These are phyloP conservation scores for Cataglyphis hispanica DNA, from an alignment of 1,140 invertebrate species.

Conservation along the genomic window DNA sequence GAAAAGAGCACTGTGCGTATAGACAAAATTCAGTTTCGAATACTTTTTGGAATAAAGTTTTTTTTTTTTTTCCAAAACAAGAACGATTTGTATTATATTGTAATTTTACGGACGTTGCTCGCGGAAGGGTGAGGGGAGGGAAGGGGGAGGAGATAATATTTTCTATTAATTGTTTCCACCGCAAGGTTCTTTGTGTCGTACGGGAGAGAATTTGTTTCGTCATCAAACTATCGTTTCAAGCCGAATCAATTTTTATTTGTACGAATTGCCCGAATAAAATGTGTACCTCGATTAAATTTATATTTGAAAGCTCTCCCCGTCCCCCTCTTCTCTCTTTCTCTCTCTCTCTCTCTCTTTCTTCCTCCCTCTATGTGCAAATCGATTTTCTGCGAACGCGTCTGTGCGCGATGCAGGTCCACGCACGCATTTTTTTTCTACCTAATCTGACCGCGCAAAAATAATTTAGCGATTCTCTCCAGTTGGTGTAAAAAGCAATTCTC, in stretches of 20 bases:
- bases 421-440: background rate
- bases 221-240: conserved; percentile 34
- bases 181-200: background rate
- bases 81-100: conserved; percentile 18
- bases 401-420: background rate
- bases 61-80: background rate
- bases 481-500: conserved; percentile 39
- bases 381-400: conserved; percentile 34
- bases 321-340: no score
- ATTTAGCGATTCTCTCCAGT: conserved; percentile 36
- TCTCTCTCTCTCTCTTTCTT: no score
- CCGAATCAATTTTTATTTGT: conserved; percentile 42
- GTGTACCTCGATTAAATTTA: conserved; percentile 55
- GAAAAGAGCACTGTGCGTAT: background rate
- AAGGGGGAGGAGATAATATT: background rate
- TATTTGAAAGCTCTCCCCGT: conserved; percentile 23
- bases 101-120: conserved; percentile 39
- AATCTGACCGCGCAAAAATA: conserved; percentile 50
- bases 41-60: conserved; percentile 14
- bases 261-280: conserved; percentile 42
- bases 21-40: conserved; percentile 34
- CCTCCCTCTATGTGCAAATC: background rate
- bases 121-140: background rate
- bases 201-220: conserved; percentile 43
- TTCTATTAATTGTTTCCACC: conserved; percentile 23